Conservation (phyloP, 2,888 invertebrate genomes). For the Erebia aethiops region DNA sequence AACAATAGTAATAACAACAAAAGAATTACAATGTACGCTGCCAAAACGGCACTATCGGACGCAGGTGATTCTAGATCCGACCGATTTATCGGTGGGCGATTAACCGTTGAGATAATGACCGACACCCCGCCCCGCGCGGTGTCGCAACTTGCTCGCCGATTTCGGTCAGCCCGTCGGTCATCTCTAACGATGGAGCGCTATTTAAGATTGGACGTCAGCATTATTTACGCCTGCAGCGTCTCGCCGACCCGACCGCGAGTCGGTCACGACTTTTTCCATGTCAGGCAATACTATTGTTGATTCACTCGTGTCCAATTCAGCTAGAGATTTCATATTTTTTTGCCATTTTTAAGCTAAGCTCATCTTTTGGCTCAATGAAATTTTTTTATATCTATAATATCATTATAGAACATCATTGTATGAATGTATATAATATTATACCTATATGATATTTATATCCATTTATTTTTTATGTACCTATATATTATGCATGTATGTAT, state of each 20-base stretch:
- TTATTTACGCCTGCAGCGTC: conserved; percentile 80
- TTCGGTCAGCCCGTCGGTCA: conserved; percentile 70
- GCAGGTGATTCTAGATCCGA: conserved; percentile 66
- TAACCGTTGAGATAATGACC: conserved; percentile 65
- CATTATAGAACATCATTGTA: no score
- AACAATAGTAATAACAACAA: conserved; percentile 76
- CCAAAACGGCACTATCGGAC: conserved; percentile 72
- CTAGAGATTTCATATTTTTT: conserved; percentile 38
- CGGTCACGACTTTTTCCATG: conserved; percentile 79
- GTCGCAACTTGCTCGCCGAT: conserved; percentile 73
- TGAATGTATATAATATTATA: no score
- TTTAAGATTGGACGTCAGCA: conserved; percentile 79
- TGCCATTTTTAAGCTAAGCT: conserved; percentile 12
- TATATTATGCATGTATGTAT: no score
- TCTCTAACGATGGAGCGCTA: conserved; percentile 81
- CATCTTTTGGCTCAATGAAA: neutral
- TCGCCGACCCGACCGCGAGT: conserved; percentile 68
- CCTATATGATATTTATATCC: no score
- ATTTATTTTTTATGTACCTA: no score
- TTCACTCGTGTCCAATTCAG: conserved; percentile 48
- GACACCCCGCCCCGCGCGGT: conserved; percentile 46
- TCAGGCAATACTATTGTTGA: conserved; percentile 73
- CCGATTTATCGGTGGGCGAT: conserved; percentile 74
- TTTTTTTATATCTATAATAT: neutral
- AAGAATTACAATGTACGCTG: conserved; percentile 76